phyloP scores from a whole-genome alignment of 2,888 invertebrate genomes.

The Tetheella fluctuosa region DNA sequence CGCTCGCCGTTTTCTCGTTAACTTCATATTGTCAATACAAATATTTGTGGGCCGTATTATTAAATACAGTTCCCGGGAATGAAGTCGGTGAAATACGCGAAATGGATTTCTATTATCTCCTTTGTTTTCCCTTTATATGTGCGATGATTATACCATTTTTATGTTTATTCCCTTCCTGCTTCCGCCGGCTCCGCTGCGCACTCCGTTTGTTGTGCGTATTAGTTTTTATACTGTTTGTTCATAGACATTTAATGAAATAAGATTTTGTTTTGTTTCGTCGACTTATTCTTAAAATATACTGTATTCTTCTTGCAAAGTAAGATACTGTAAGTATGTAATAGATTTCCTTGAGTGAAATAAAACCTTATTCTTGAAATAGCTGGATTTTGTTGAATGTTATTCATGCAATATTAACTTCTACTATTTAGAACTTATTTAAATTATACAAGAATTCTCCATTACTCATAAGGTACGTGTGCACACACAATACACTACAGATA shows the following conservation, averaged over 20 bases:
- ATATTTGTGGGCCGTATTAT: slow-evolving; percentile 4
- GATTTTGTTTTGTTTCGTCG: no score
- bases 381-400: no score
- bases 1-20: background rate
- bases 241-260: background rate
- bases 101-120: slow-evolving; percentile 1
- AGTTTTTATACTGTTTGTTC: background rate
- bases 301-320: background rate
- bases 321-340: background rate
- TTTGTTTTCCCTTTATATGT: slow-evolving; percentile 2
- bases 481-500: no score
- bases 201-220: background rate
- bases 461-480: no score
- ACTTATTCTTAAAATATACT: background rate
- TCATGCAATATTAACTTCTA: no score
- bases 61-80: background rate
- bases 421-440: no score
- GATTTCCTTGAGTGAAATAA: background rate
- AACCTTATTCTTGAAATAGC: background rate
- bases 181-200: background rate
- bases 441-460: no score
- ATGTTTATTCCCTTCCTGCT: slow-evolving; percentile 3
- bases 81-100: background rate
- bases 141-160: background rate
- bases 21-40: background rate